Conservation (phyloP, 2,113 vertebrate genomes). For the Phylloscopus trochilus region DNA sequence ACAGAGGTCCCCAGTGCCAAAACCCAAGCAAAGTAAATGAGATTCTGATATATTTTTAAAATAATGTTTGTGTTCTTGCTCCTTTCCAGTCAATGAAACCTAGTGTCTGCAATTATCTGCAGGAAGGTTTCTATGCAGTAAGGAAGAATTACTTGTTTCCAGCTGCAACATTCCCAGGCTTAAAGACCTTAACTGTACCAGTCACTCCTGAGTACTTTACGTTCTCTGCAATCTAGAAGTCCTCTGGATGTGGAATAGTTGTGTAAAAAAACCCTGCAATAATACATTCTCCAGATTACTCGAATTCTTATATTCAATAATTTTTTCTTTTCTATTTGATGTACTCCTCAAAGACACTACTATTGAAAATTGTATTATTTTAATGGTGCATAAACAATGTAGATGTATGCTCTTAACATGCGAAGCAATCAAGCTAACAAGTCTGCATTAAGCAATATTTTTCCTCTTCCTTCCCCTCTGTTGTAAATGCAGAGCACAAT, state of each 20-base stretch:
- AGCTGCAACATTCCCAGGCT: background rate
- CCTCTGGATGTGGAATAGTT: background rate
- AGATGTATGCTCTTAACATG: background rate
- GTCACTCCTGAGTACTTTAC: background rate
- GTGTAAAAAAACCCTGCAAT: background rate
- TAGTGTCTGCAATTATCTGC: background rate
- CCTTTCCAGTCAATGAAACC: background rate
- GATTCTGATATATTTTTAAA: background rate
- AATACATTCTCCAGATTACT: background rate
- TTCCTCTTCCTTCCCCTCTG: fast-evolving
- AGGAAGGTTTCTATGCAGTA: background rate
- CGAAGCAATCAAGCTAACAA: background rate
- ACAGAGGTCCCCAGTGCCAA: background rate
- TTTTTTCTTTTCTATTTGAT: background rate
- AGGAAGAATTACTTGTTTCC: background rate
- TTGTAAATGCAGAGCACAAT: background rate
- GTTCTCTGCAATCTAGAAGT: background rate
- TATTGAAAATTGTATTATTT: background rate
- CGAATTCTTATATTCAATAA: background rate
- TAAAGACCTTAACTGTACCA: background rate
- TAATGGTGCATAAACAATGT: background rate
- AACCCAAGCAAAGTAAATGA: background rate
- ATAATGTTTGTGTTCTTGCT: background rate
- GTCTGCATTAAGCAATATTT: background rate
- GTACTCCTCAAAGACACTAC: background rate